These are phyloP conservation scores for Felis catus DNA, from an alignment of 2,113 vertebrate genomes.

Conservation along the genomic window F.catus_Fca126_mat1.0 CM031413.1:100001-100500, in stretches of 20 bases:
- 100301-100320: rapidly evolving
- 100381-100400: rapidly evolving
- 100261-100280: too few species aligned
- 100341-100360: too few species aligned
- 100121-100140: background rate
- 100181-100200: background rate
- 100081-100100: background rate
- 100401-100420: background rate
- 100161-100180: background rate
- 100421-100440: rapidly evolving
- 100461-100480: background rate
- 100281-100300: too few species aligned
- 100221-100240: background rate
- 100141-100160: background rate
- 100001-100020: background rate
- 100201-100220: background rate
- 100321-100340: background rate
- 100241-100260: background rate
- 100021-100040: background rate
- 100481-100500: rapidly evolving
- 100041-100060: background rate
- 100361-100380: too few species aligned
- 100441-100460: rapidly evolving
- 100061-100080: too few species aligned
- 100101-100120: background rate